phyloP scores from a whole-genome alignment of 1,140 invertebrate genomes.

The Dufourea novaeangliae region DNA sequence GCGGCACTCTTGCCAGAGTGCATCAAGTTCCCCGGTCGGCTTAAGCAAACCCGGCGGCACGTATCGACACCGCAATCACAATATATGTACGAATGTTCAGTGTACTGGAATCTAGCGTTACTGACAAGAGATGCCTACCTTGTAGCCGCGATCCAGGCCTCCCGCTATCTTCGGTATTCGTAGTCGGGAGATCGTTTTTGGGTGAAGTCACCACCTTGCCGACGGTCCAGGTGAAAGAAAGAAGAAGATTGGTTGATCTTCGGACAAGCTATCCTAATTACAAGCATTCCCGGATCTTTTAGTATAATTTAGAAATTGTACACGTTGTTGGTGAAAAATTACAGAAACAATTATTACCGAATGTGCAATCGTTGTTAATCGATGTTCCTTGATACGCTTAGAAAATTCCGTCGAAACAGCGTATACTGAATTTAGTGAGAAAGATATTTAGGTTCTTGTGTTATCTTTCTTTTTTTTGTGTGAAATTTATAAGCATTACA shows the following conservation, averaged over 20 bases:
- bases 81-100: slow-evolving; percentile 75
- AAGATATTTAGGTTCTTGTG: no score
- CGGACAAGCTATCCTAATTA: no score
- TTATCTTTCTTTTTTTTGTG: no score
- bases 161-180: slow-evolving; percentile 57
- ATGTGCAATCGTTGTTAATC: no score
- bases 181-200: slow-evolving; percentile 40
- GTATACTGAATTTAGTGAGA: no score
- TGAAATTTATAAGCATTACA: not conserved
- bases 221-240: not conserved
- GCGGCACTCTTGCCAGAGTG: slow-evolving; percentile 60
- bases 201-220: slow-evolving; percentile 27
- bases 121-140: slow-evolving; percentile 71
- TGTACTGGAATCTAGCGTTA: slow-evolving; percentile 73
- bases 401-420: not conserved
- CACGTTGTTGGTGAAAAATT: no score
- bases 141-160: slow-evolving; percentile 54
- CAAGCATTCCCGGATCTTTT: not conserved
- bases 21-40: slow-evolving; percentile 65
- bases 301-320: not conserved
- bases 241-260: not conserved
- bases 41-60: slow-evolving; percentile 68
- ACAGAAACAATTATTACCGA: no score
- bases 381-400: no score
- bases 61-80: slow-evolving; percentile 75